Percentiles rank a stretch among this genome's conserved stretches.
Conservation (phyloP, 2,888 invertebrate species). For the Drosophila rubida region DNA sequence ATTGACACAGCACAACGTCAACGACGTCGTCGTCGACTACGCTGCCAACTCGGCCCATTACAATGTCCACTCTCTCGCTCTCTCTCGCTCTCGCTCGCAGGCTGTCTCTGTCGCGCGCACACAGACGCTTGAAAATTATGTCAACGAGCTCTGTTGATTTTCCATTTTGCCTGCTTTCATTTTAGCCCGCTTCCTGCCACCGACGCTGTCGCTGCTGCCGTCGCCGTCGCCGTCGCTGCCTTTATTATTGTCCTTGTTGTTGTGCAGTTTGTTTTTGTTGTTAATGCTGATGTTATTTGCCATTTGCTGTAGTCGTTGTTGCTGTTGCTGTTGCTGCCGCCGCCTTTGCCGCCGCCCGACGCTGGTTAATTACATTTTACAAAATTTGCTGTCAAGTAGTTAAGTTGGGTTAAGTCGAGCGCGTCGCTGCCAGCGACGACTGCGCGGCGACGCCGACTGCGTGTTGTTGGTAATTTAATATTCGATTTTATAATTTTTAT, state of each 20-base stretch:
- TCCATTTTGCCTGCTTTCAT: slow-evolving; percentile 71
- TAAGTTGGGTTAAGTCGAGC: slow-evolving; percentile 82
- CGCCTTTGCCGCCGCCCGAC: slow-evolving; percentile 57
- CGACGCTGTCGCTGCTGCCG: slow-evolving; percentile 24
- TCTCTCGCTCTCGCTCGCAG: neutral
- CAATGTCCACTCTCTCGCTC: slow-evolving; percentile 23
- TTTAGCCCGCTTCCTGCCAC: slow-evolving; percentile 59
- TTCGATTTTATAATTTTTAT: slow-evolving; percentile 82
- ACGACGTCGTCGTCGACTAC: neutral
- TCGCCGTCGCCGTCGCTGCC: slow-evolving; percentile 28
- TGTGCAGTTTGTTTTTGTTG: slow-evolving; percentile 61
- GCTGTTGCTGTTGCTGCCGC: slow-evolving; percentile 34
- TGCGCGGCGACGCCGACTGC: slow-evolving; percentile 10
- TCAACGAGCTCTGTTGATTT: slow-evolving; percentile 83
- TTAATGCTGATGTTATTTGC: slow-evolving; percentile 58
- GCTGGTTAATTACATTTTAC: slow-evolving; percentile 84
- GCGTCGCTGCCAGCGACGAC: slow-evolving; percentile 34
- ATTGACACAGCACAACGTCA: slow-evolving; percentile 32
- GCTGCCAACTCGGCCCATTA: slow-evolving; percentile 32
- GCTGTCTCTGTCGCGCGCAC: slow-evolving; percentile 43
- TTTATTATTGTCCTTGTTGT: slow-evolving; percentile 36
- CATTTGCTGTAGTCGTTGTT: slow-evolving; percentile 23
- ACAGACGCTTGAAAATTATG: slow-evolving; percentile 80
- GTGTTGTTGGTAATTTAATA: slow-evolving; percentile 75
- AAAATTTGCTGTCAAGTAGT: slow-evolving; percentile 83